Base-by-base conservation (phyloP, 2,888 invertebrate species). In the Troides helena region DNA sequence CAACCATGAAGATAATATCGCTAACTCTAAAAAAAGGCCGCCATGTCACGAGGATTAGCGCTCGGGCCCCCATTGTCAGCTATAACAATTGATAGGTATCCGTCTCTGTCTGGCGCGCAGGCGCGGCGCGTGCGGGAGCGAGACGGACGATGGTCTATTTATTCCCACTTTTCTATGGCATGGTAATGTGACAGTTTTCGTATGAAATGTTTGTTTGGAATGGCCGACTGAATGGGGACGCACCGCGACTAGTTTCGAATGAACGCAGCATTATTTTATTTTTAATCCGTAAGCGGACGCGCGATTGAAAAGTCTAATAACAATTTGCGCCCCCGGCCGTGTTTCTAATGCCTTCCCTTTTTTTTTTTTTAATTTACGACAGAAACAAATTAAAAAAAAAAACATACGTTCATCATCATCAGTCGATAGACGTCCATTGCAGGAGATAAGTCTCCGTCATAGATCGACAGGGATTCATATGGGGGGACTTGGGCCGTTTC, bases 201-300 rank as follows among this genome's bases (percentile, higher is more conserved):
- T 89, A 86, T 89, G 89, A 87, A 87, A 87, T 88, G 88, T 90
- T 89, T 91, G 91, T 91, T 90, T 90, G 89, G 81, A 83, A 80
- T 85, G 82, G 81, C 74, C 67, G 39, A 72, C 80, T 86, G 84
- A 88, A 88, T 85, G 84, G 85, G 83, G 77, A 75, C 75, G 81
- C 78, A 78, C 79, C 78, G 75, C 75, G 78, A 78, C 82, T 78
- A 81, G 86, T 85, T 86, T 80, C 81, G 78, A 82, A 86, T 83
- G 81, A 58, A 64, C 62, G 76, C 79, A 82, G 83, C 82, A 86
- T 89, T 87, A 86, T 89, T 90, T 88, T 86, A 84, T 83, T 85
- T 87, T 87, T 88, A 89, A 90, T 90, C 90, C 87, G 83, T 78
- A 77, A 81, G 79, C 81, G 82, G 82, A 81, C 77, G 77, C 77